phyloP scores from a whole-genome alignment of 2,888 invertebrate genomes.

The Megaustenia siamemsis region DNA sequence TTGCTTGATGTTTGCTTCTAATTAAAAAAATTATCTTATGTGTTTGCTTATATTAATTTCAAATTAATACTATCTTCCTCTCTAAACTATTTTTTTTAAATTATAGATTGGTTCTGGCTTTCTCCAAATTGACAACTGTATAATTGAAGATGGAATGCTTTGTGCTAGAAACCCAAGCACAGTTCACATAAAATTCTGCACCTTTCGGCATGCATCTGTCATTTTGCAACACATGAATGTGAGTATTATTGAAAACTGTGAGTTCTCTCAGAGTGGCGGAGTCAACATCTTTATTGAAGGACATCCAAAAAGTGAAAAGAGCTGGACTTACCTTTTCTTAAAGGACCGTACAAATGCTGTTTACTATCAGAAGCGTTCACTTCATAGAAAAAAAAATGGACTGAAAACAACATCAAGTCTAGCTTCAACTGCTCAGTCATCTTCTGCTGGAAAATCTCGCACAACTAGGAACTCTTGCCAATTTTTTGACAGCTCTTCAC shows the following conservation, averaged over 20 bases:
- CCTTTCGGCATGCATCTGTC: constrained; percentile 72
- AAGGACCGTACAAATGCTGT: constrained; percentile 51
- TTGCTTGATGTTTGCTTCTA: too few species aligned
- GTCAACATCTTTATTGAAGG: constrained; percentile 73
- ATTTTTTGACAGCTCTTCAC: constrained; percentile 46
- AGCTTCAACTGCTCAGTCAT: constrained; percentile 57
- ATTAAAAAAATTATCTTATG: too few species aligned
- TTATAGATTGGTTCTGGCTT: constrained; percentile 72
- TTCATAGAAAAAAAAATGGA: constrained; percentile 38
- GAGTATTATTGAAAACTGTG: constrained; percentile 74
- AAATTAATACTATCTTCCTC: too few species aligned
- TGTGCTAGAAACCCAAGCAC: constrained; percentile 73
- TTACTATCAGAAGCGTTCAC: constrained; percentile 50
- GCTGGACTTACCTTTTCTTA: constrained; percentile 66
- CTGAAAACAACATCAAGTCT: constrained; percentile 56
- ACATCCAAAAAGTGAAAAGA: constrained; percentile 69
- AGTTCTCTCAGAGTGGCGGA: constrained; percentile 72
- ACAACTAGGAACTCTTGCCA: constrained; percentile 39
- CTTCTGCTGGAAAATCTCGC: constrained; percentile 53
- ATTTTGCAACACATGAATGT: constrained; percentile 71
- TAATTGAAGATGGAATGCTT: constrained; percentile 75
- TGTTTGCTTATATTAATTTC: too few species aligned
- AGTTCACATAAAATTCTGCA: constrained; percentile 71
- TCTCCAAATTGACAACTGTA: constrained; percentile 76
- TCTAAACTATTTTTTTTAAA: too few species aligned